Evolutionary conservation across 2,797 vertebrate species (phyloP).

Genomic region (Anguilla megastoma): DNA sequence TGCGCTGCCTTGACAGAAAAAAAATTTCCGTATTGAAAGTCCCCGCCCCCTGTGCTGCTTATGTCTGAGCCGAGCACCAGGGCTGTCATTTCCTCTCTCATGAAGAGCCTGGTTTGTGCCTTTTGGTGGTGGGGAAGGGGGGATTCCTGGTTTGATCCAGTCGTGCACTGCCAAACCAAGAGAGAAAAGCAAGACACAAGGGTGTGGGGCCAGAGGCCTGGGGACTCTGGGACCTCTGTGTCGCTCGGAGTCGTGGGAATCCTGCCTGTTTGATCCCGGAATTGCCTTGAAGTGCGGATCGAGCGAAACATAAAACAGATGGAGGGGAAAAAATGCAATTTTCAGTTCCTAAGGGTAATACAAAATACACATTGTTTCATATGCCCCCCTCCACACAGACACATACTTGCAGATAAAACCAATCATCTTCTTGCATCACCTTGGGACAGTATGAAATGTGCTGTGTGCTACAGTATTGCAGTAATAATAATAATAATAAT

Average conservation of each 20-base stretch:
- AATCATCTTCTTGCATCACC: neutral
- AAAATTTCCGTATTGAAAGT: neutral
- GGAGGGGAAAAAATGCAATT: neutral
- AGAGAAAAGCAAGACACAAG: neutral
- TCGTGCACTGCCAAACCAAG: slow-evolving; percentile 23
- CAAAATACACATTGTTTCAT: neutral
- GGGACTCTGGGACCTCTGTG: neutral
- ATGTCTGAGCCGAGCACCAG: neutral
- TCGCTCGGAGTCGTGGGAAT: neutral
- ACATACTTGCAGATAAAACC: neutral
- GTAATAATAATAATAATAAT: neutral
- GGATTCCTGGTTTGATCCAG: slow-evolving; percentile 29
- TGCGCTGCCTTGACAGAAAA: neutral
- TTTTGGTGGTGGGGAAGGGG: slow-evolving; percentile 3
- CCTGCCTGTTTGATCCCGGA: neutral
- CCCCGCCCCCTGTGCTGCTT: slow-evolving; percentile 29
- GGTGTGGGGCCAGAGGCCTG: neutral
- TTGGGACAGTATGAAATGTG: neutral
- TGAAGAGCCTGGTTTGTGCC: slow-evolving; percentile 3
- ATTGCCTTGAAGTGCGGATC: neutral
- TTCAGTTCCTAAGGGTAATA: neutral
- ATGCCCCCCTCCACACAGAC: neutral
- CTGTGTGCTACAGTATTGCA: neutral
- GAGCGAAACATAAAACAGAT: neutral
- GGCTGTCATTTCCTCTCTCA: neutral